Percentiles rank a stretch among this genome's conserved stretches.
Conservation (phyloP, 2,113 vertebrate genomes). For the Nothocercus julius region DNA sequence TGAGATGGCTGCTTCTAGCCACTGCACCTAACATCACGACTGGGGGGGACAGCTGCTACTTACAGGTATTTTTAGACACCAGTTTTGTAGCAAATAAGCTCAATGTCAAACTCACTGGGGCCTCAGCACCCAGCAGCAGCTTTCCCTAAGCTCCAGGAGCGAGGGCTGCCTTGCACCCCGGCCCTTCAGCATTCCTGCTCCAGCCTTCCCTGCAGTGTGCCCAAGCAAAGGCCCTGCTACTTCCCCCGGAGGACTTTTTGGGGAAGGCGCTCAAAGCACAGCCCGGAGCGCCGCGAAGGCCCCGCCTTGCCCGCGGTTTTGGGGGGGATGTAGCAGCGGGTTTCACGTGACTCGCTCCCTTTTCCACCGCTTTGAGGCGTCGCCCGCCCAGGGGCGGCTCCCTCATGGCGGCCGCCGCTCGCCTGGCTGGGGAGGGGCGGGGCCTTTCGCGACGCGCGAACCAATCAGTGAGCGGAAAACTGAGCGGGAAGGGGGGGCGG, state of each 20-base stretch:
- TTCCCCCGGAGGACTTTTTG: fast-evolving
- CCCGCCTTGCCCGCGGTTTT: too few species aligned
- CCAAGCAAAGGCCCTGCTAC: fast-evolving
- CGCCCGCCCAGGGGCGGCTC: too few species aligned
- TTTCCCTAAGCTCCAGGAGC: not conserved
- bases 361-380: too few species aligned
- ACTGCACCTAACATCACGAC: fast-evolving
- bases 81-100: too few species aligned
- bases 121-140: too few species aligned
- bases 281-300: too few species aligned
- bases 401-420: too few species aligned
- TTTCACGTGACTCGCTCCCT: too few species aligned
- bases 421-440: too few species aligned
- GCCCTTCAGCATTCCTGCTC: not conserved
- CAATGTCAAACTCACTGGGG: too few species aligned
- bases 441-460: fast-evolving
- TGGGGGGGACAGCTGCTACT: too few species aligned
- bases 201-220: fast-evolving
- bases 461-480: not conserved
- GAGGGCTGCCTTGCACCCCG: not conserved
- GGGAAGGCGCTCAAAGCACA: fast-evolving
- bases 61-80: not conserved
- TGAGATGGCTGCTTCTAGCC: not conserved
- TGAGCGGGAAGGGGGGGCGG: not conserved
- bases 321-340: too few species aligned